Percentiles rank a stretch among this genome's conserved stretches.
Conservation (phyloP, 1,140 invertebrate species). For the Lepidotrigona ventralis region DNA sequence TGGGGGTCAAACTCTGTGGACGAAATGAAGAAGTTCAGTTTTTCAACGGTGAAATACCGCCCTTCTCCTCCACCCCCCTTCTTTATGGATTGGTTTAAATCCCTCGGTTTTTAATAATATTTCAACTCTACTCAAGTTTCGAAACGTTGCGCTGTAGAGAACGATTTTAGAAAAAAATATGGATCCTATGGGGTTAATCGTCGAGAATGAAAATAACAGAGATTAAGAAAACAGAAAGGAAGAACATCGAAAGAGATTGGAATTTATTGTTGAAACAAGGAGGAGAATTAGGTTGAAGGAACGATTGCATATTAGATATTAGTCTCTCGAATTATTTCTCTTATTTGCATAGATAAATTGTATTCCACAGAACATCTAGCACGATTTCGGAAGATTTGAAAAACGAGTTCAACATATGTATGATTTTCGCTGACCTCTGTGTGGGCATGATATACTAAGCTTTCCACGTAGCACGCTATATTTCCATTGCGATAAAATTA, state of each 20-base stretch:
- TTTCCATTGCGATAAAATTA: not conserved
- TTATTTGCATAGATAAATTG: conserved; percentile 23
- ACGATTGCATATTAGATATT: too few species aligned
- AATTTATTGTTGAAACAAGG: not conserved
- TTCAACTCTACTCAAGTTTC: not conserved
- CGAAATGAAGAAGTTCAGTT: conserved; percentile 25
- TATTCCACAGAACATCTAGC: not conserved
- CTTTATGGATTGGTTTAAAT: conserved; percentile 9
- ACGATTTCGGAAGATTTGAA: not conserved
- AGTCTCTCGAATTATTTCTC: not conserved
- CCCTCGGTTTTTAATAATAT: not conserved
- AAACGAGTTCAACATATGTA: not conserved
- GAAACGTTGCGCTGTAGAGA: not conserved
- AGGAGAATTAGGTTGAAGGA: too few species aligned
- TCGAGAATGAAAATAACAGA: not conserved
- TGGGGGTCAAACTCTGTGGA: not conserved
- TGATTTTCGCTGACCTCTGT: not conserved
- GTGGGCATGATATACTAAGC: not conserved
- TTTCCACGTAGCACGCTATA: not conserved
- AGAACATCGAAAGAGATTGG: not conserved
- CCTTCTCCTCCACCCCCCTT: not conserved
- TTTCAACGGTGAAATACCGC: conserved; percentile 2
- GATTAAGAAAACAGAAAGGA: not conserved
- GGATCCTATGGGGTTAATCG: not conserved
- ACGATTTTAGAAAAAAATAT: not conserved